Evolutionary conservation across 1,140 invertebrate species (phyloP).

Genomic region (Drosophila bipectinata): DNA sequence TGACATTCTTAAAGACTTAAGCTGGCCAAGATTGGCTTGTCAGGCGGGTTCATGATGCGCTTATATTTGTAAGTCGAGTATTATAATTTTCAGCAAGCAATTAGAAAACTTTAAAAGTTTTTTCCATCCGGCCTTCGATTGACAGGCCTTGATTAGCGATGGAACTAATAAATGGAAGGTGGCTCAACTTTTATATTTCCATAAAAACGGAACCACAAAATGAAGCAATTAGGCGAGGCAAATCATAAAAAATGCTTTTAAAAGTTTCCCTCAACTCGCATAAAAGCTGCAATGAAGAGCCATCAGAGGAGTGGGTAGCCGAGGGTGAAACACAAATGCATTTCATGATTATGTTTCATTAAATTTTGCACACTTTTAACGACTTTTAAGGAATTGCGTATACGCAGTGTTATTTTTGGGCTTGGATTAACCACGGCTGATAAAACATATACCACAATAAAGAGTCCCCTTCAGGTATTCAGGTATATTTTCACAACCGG

Average conservation of each 20-base stretch:
- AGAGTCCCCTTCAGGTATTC: no score
- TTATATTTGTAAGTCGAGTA: conserved; percentile 44
- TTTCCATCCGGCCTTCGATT: conserved; percentile 22
- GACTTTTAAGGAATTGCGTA: conserved; percentile 25
- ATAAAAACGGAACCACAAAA: conserved; percentile 41
- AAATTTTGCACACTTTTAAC: conserved; percentile 48
- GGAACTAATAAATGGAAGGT: conserved; percentile 2
- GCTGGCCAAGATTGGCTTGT: conserved; percentile 46
- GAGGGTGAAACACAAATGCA: conserved; percentile 28
- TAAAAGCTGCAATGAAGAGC: conserved; percentile 45
- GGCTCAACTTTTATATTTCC: conserved; percentile 56
- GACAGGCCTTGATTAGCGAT: conserved; percentile 20
- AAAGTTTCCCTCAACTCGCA: conserved; percentile 59
- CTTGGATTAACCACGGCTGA: neutral
- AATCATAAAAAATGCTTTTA: conserved; percentile 66
- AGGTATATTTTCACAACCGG: no score
- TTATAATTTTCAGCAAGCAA: conserved; percentile 54
- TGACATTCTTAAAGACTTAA: conserved; percentile 68
- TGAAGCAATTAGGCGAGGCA: conserved; percentile 51
- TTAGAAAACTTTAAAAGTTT: conserved; percentile 32
- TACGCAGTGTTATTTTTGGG: conserved; percentile 13
- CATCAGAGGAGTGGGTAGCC: conserved; percentile 22
- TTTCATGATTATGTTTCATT: conserved; percentile 58
- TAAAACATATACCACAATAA: neutral
- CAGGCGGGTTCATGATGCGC: conserved; percentile 19